phyloP scores from a whole-genome alignment of 2,888 invertebrate genomes.

The Amiota mariae region DNA sequence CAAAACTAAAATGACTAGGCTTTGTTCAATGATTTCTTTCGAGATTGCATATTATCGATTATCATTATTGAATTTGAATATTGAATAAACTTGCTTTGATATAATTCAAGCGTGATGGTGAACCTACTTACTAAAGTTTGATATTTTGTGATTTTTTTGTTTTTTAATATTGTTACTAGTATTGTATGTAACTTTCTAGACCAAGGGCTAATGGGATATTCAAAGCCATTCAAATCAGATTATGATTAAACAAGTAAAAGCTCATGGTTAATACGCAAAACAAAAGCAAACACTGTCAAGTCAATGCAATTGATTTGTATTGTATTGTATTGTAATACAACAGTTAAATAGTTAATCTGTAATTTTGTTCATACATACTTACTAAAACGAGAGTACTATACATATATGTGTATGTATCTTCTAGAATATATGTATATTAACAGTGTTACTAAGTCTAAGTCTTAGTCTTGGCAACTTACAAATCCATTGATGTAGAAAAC shows the following conservation, averaged over 20 bases:
- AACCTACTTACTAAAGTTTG: too few relatives aligned
- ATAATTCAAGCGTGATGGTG: background rate
- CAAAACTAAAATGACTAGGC: too few relatives aligned
- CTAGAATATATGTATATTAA: background rate
- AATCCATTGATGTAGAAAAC: conserved; percentile 49
- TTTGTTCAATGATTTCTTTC: too few relatives aligned
- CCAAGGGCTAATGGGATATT: conserved; percentile 10
- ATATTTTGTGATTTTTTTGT: background rate
- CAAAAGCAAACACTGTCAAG: too few relatives aligned
- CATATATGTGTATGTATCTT: too few relatives aligned
- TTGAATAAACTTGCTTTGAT: background rate
- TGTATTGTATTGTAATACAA: background rate
- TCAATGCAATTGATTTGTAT: background rate
- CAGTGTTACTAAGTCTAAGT: conserved; percentile 5
- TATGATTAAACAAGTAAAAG: background rate
- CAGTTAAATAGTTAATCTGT: background rate
- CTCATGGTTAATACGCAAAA: background rate
- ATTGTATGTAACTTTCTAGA: background rate
- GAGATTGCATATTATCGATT: too few relatives aligned
- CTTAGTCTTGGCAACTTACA: conserved; percentile 36
- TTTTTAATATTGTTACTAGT: background rate
- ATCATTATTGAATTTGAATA: background rate
- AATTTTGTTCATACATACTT: too few relatives aligned
- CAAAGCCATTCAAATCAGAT: background rate
- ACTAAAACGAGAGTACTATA: too few relatives aligned